These are phyloP conservation scores for Limnodromus scolopaceus DNA, from an alignment of 2,797 vertebrate genomes.

Conservation along the genomic window DNA sequence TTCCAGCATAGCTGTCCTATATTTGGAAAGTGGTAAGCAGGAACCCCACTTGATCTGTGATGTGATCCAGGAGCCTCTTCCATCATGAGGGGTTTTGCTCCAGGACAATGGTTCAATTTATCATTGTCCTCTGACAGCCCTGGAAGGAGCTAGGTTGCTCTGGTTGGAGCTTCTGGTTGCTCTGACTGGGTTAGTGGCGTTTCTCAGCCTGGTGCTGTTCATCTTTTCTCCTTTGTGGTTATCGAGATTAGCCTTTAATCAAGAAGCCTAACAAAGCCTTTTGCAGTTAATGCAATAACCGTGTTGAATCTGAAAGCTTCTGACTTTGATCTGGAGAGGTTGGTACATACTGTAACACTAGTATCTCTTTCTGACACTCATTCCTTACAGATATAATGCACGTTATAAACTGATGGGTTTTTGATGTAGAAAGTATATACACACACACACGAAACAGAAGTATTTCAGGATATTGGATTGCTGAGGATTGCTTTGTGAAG, in stretches of 20 bases:
- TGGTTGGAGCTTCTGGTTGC: fast-evolving
- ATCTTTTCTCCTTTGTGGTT: background rate
- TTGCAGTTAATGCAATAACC: background rate
- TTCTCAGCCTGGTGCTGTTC: background rate
- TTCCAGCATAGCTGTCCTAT: background rate
- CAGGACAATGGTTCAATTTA: fast-evolving
- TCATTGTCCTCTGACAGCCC: background rate
- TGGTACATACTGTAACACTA: fast-evolving
- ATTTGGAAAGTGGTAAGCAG: background rate
- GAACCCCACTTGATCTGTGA: background rate
- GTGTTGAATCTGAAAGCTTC: background rate
- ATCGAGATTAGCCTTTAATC: background rate
- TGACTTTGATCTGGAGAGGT: background rate
- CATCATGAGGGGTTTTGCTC: fast-evolving
- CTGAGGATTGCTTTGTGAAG: background rate
- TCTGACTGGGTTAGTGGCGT: background rate
- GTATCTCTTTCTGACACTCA: background rate
- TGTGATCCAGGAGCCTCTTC: background rate
- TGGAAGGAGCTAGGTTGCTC: background rate
- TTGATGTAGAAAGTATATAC: background rate
- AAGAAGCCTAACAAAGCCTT: background rate
- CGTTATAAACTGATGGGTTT: background rate
- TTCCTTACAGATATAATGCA: fast-evolving
- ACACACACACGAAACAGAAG: background rate
- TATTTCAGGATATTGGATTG: background rate